Evolutionary conservation across 1,140 invertebrate genomes (phyloP).

Genomic region (Drosophila biarmipes): DNA sequence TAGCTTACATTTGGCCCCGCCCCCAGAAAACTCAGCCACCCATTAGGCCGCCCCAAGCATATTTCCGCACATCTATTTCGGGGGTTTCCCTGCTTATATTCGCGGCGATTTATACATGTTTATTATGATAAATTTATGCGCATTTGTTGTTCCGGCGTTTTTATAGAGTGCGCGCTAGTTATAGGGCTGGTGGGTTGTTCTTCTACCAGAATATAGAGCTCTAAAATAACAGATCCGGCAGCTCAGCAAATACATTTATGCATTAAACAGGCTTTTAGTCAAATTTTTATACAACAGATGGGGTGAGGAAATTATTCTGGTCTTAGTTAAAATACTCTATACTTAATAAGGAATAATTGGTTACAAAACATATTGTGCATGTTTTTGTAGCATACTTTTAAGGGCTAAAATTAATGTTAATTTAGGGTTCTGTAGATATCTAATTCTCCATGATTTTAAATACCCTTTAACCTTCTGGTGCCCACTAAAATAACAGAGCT

Average conservation of each 20-base stretch:
- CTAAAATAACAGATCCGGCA: slow-evolving; percentile 9
- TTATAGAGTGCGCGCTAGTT: slow-evolving; percentile 33
- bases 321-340: background rate
- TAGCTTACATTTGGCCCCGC: slow-evolving; percentile 56
- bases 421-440: background rate
- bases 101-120: slow-evolving; percentile 70
- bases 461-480: background rate
- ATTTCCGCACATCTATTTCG: slow-evolving; percentile 58
- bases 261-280: slow-evolving; percentile 36
- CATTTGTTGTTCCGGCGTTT: slow-evolving; percentile 63
- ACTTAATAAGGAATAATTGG: background rate
- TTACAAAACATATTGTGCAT: no score
- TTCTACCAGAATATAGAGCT: slow-evolving; percentile 13
- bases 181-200: background rate
- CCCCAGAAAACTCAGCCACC: slow-evolving; percentile 3
- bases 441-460: background rate
- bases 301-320: background rate
- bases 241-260: slow-evolving; percentile 33
- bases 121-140: slow-evolving; percentile 81
- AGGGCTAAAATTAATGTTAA: background rate
- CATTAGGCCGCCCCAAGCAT: slow-evolving; percentile 52
- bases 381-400: background rate
- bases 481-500: no score
- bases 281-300: slow-evolving; percentile 20
- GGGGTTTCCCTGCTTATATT: slow-evolving; percentile 56